Evolutionary conservation across 2,797 vertebrate species (phyloP).

Genomic region (Nannoperca australis): DNA sequence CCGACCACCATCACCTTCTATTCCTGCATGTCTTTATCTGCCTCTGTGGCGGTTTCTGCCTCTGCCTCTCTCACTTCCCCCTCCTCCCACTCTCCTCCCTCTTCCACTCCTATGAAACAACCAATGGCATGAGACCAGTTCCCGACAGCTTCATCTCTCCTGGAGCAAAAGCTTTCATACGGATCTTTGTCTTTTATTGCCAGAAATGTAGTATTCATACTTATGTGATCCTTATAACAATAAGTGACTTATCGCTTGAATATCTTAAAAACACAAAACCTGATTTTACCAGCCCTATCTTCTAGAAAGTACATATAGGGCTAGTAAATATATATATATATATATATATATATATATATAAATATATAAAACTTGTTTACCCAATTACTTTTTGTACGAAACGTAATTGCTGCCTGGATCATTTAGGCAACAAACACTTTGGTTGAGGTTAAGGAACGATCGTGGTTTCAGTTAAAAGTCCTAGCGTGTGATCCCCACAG

Average conservation of each 20-base stretch:
- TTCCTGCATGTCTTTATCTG: slow-evolving; percentile 9
- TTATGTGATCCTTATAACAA: neutral
- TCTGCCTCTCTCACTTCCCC: slow-evolving; percentile 13
- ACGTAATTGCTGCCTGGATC: slow-evolving; percentile 2
- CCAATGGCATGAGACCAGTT: slow-evolving; percentile 48
- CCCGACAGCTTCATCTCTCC: slow-evolving; percentile 46
- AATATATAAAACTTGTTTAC: neutral
- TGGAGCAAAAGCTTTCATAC: slow-evolving; percentile 8
- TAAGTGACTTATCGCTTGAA: slow-evolving; percentile 2
- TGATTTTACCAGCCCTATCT: neutral
- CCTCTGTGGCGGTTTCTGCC: slow-evolving; percentile 29
- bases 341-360: too few species aligned
- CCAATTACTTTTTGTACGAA: neutral
- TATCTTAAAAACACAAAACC: neutral
- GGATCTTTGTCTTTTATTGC: slow-evolving; percentile 6
- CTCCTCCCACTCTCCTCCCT: slow-evolving; percentile 41
- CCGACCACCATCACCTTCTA: slow-evolving; percentile 28
- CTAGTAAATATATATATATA: too few species aligned
- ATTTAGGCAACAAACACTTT: neutral
- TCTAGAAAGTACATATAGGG: neutral
- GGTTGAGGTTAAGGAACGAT: neutral
- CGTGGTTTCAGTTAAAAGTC: neutral
- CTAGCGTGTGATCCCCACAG: neutral
- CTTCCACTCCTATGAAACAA: slow-evolving; percentile 44
- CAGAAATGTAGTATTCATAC: slow-evolving; percentile 3